Base-by-base conservation (phyloP, 2,113 vertebrate genomes). In the Eidolon helvum region DNA sequence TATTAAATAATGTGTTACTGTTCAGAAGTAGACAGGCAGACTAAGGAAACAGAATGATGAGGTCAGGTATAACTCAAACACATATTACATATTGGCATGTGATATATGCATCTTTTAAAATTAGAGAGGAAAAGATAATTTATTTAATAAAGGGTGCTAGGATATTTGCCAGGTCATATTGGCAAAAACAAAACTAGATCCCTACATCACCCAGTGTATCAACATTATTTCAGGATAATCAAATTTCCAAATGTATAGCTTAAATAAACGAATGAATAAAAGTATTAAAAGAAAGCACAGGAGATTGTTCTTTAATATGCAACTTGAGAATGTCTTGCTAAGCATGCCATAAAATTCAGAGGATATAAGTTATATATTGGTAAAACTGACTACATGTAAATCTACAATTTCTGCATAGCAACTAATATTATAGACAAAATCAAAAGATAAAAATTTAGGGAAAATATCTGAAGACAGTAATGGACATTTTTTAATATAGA, bases 401-500 rank as follows among this genome's bases (percentile, higher is more conserved):
- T 77, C 77, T 91, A 78, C 33, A 80, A 33, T 77, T 88, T 96
- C 38, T 69, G 61, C 19, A 45, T 30, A 94, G 12, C 2, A 83
- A 87, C 33, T 74, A 79, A 86, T 68, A 63, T 65, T 18, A 89
- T n/a, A 65, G 10, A 66, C 14, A 95, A 80, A 55, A 4, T 28
- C 21, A 26, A 96, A 66, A 63, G 7, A n/a, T 10, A 78, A 57
- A 63, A 78, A 88, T 74, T 21, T 15, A 1, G 12, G n/a, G 19
- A 30, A 90, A 68, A 63, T 59, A 69, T 35, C 75, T 97, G 21
- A 79, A 96, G 72, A 80, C 78, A 40, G 38, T 28, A 92, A 69
- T 30, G 9, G 50, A 22, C 2, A 59, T 90, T 83, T 94, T 86
- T 75, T 78, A 94, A 90, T 40, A 65, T 2, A 55, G 15, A 92